These are phyloP conservation scores for Scyliorhinus canicula DNA, from an alignment of 2,797 vertebrate species.

Conservation along the genomic window DNA sequence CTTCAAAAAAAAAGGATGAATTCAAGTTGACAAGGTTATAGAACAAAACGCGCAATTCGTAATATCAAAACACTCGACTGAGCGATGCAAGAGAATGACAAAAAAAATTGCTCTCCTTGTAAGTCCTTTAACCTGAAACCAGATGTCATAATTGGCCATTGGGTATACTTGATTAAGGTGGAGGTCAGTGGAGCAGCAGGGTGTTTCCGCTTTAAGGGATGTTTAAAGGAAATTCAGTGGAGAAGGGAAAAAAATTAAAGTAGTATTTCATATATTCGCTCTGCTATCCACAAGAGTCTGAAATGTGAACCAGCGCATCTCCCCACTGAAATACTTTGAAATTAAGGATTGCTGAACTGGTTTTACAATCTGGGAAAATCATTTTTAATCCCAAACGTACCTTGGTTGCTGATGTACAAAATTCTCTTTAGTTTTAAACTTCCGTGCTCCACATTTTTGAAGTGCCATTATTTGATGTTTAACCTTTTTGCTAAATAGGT, in stretches of 20 bases:
- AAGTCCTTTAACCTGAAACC: constrained; percentile 23
- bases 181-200: constrained; percentile 16
- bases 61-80: not conserved
- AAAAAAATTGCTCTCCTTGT: not conserved
- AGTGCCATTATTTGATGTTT: not conserved
- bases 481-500: not conserved
- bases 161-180: constrained; percentile 2
- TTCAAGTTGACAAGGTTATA: not conserved
- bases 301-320: not conserved
- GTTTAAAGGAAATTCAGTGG: not conserved
- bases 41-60: not conserved
- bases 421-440: not conserved
- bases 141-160: constrained; percentile 11
- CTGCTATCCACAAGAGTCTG: not conserved
- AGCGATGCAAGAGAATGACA: not conserved
- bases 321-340: not conserved
- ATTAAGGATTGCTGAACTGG: not conserved
- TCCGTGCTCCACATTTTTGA: not conserved
- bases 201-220: constrained; percentile 10
- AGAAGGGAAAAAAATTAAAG: not conserved
- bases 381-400: not conserved
- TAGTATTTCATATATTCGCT: not conserved
- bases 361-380: not conserved
- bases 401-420: not conserved
- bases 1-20: not conserved